Base-by-base conservation (phyloP, 2,797 vertebrate genomes). In the Aeoliscus strigatus region DNA sequence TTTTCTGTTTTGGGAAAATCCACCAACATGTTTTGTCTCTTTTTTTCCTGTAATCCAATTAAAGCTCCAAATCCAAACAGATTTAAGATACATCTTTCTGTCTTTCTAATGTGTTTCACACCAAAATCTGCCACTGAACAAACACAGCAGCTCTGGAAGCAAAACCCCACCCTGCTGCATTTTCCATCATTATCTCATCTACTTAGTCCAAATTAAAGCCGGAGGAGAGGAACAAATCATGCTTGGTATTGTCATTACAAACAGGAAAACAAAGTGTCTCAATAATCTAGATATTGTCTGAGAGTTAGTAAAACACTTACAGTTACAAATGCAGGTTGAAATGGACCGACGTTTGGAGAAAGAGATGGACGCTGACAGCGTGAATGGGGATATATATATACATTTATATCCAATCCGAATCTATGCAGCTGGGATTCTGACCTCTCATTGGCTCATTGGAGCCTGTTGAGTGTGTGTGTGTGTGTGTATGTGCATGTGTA, bases 351-450 rank as follows among this genome's bases (percentile, higher is more conserved):
- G 73, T 73, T 64, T 57, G 54, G 60, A 70, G 62, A 69, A 75
- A 77, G 39, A 66, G 70, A 79, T 75, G 64, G 70, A 68, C 57
- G 39, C 56, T 26, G 70, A 56, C 66, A 60, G 68, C 25, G 33
- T 34, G 23, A 51, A 60, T 1, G 58, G 60, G 65, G 74, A 76
- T 87, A 84, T 88, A 86, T 88, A 87, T 87, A 83, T 82, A 88
- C 80, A 83, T 80, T 83, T 72, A 79, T 70, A 66, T 76, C 59
- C 65, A 41, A 42, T 29, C 16, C 9, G 10, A 33, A 44, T 46
- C 44, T 58, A 66, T 37, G 62, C 39, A 62, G 30, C 24, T 48
- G n/a, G 33, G 28, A 62, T 53, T 34, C 62, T 48, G 37, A 29
- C 51, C 52, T 28, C 51, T 69, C 34, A 88, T 87, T 88, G 88